phyloP scores from a whole-genome alignment of 2,113 vertebrate genomes.

The Cyanoderma ruficeps region DNA sequence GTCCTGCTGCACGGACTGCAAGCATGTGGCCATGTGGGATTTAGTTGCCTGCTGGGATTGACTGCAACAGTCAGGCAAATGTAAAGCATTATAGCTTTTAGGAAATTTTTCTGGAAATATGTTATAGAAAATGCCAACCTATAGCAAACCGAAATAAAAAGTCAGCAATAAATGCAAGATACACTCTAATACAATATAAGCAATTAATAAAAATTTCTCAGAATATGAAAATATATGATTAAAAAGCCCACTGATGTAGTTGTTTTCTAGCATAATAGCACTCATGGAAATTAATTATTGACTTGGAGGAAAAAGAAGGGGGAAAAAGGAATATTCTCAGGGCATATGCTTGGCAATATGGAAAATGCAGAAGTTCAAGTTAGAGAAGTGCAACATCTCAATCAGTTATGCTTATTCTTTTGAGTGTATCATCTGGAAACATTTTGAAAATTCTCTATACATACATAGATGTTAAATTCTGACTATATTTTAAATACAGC shows the following conservation, averaged over 20 bases:
- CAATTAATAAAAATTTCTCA: background rate
- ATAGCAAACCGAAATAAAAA: background rate
- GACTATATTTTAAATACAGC: background rate
- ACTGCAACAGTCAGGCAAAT: background rate
- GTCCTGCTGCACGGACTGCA: fast-evolving
- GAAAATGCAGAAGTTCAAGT: background rate
- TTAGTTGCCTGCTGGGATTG: background rate
- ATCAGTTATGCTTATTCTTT: background rate
- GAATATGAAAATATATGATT: background rate
- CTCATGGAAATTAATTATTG: background rate
- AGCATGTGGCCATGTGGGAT: fast-evolving
- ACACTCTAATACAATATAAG: background rate
- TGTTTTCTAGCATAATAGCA: background rate
- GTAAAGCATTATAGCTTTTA: background rate
- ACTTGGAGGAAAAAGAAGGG: background rate
- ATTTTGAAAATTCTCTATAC: background rate
- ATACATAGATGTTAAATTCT: background rate
- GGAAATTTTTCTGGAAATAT: background rate
- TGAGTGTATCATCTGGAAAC: background rate
- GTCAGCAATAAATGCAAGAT: background rate
- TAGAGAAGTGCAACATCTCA: background rate
- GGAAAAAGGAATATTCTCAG: background rate
- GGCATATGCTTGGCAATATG: background rate
- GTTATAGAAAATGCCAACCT: background rate
- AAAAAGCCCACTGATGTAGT: background rate